Evolutionary conservation across 2,888 invertebrate genomes (phyloP).

Genomic region (Leistus spinibarbis): DNA sequence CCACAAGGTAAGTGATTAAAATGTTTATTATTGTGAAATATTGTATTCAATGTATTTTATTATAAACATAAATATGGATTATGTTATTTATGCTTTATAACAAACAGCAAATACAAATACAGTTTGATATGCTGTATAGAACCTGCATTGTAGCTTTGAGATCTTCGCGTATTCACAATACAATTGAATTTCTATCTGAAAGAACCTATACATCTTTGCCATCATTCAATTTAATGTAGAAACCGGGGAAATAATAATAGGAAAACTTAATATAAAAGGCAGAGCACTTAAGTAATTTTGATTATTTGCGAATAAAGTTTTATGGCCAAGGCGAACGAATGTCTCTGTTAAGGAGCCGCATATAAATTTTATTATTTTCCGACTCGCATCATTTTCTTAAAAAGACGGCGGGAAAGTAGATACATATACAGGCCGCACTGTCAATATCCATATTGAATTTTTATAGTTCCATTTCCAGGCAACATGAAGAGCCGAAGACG

Average conservation of each 20-base stretch:
- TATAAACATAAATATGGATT: background rate
- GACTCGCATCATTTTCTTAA: background rate
- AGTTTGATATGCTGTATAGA: too few species aligned
- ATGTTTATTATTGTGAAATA: background rate
- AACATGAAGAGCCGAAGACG: background rate
- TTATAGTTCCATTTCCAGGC: constrained; percentile 16
- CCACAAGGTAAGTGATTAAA: background rate
- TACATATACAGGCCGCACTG: constrained; percentile 13
- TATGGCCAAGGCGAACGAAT: constrained; percentile 25
- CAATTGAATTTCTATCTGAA: constrained; percentile 6
- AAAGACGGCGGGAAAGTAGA: constrained; percentile 3
- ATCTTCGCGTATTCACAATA: background rate
- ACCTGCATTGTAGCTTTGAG: background rate
- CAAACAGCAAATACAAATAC: too few species aligned
- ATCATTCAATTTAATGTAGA: background rate
- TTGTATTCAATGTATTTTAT: background rate
- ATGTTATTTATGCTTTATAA: background rate
- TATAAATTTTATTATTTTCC: constrained; percentile 37
- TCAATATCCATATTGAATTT: constrained; percentile 29
- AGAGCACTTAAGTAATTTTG: constrained; percentile 36
- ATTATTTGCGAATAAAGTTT: constrained; percentile 34
- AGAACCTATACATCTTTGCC: background rate
- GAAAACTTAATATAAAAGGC: constrained; percentile 34
- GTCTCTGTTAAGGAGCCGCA: background rate
- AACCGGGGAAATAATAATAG: background rate